phyloP scores from a whole-genome alignment of 1,140 invertebrate genomes.

The Drosophila pseudoananassae region DNA sequence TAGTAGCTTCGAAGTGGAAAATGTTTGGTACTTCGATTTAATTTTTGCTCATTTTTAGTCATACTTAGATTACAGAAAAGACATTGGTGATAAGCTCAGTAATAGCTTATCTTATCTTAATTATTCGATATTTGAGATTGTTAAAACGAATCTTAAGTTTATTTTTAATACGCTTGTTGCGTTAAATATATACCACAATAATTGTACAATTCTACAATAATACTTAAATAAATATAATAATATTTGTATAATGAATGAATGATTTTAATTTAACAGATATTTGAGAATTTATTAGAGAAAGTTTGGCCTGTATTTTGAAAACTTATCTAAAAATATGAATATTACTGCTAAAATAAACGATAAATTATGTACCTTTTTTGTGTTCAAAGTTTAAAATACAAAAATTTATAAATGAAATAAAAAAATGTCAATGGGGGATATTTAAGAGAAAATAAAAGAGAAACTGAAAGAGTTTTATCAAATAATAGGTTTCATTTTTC shows the following conservation, averaged over 20 bases:
- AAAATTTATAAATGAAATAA: background rate
- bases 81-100: slow-evolving; percentile 12
- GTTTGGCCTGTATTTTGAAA: too few relatives aligned
- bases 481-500: background rate
- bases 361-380: too few relatives aligned
- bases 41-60: slow-evolving; percentile 19
- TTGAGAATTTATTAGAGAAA: too few relatives aligned
- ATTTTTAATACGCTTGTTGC: background rate
- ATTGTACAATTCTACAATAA: too few relatives aligned
- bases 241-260: too few relatives aligned
- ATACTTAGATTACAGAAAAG: background rate
- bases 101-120: slow-evolving; percentile 28
- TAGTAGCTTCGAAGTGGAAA: background rate
- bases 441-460: background rate
- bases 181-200: too few relatives aligned
- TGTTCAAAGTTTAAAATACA: too few relatives aligned
- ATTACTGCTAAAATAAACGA: too few relatives aligned
- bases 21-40: background rate
- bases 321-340: too few relatives aligned
- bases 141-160: background rate
- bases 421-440: background rate
- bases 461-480: background rate
- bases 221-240: too few relatives aligned
- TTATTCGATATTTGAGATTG: slow-evolving; percentile 8
- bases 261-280: too few relatives aligned